phyloP scores from a whole-genome alignment of 2,797 vertebrate species.

The Nannoperca australis region DNA sequence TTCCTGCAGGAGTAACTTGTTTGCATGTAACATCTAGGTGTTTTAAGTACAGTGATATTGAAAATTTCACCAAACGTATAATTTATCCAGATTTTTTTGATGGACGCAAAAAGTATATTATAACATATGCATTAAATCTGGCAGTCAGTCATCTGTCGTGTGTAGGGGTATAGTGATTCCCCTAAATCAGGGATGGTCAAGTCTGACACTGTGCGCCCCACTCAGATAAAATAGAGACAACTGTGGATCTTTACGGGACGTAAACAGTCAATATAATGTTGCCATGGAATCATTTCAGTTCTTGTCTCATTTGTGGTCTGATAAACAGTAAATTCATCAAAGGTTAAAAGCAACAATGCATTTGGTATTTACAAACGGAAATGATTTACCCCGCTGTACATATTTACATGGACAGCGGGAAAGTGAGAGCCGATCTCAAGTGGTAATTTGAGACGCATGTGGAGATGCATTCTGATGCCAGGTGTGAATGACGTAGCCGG shows the following conservation, averaged over 20 bases:
- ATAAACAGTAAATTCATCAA: too few species aligned
- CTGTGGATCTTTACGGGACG: not conserved
- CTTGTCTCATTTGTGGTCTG: too few species aligned
- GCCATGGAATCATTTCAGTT: not conserved
- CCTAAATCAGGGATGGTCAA: not conserved
- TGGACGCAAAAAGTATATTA: not conserved
- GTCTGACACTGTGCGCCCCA: not conserved
- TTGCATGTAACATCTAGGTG: constrained; percentile 46
- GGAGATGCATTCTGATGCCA: too few species aligned
- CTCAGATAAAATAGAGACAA: not conserved
- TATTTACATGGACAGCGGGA: too few species aligned
- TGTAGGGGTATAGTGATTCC: not conserved
- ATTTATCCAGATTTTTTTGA: not conserved
- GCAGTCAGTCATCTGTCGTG: not conserved
- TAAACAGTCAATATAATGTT: not conserved
- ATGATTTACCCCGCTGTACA: too few species aligned
- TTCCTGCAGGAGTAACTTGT: constrained; percentile 56
- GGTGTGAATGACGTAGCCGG: too few species aligned
- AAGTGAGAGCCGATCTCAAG: too few species aligned
- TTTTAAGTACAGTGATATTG: constrained; percentile 31
- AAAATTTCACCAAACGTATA: constrained; percentile 17
- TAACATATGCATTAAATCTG: not conserved
- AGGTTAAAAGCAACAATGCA: too few species aligned
- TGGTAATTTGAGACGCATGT: too few species aligned
- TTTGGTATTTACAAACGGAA: too few species aligned